A percentile compares a stretch with the other conserved stretches of the same genome.
These are phyloP conservation scores for Dascyllus trimaculatus DNA, from an alignment of 2,113 vertebrate genomes.

Conservation along the genomic window DNA sequence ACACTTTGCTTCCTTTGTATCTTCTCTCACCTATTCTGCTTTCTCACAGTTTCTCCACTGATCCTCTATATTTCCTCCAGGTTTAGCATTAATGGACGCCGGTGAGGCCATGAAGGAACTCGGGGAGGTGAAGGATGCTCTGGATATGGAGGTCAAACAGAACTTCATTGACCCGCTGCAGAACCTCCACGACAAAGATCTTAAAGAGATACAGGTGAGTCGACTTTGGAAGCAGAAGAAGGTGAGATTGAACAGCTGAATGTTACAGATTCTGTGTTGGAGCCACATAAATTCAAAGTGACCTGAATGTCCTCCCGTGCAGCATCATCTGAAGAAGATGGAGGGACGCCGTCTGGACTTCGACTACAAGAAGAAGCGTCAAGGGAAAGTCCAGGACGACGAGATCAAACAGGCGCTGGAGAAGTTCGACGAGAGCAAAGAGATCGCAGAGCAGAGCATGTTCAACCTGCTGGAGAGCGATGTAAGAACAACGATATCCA, in stretches of 20 bases:
- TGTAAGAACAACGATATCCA: constrained; percentile 81
- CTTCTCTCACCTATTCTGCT: background rate
- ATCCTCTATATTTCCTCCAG: constrained; percentile 73
- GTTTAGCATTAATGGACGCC: constrained; percentile 90
- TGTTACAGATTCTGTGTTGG: too few species aligned
- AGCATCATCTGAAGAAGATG: constrained; percentile 98
- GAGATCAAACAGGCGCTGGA: constrained; percentile 96
- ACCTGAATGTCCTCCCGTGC: background rate
- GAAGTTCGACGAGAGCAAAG: constrained; percentile 98
- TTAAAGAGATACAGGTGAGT: constrained; percentile 96
- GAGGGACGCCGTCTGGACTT: constrained; percentile 96
- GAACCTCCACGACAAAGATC: constrained; percentile 98
- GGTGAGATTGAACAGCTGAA: too few species aligned
- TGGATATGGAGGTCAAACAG: constrained; percentile 98
- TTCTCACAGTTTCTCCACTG: background rate
- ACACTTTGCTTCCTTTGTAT: too few species aligned
- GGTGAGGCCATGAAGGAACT: constrained; percentile 95
- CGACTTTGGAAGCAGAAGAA: background rate
- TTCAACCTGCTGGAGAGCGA: constrained; percentile 98
- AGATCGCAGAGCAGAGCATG: constrained; percentile 98
- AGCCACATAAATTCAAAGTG: too few species aligned
- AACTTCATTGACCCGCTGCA: constrained; percentile 98
- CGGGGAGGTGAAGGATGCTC: constrained; percentile 96
- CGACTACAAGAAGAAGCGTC: constrained; percentile 99
- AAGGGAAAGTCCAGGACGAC: constrained; percentile 94